Conservation (phyloP, 2,888 invertebrate species). For the Hirudinaria manillensis region DNA sequence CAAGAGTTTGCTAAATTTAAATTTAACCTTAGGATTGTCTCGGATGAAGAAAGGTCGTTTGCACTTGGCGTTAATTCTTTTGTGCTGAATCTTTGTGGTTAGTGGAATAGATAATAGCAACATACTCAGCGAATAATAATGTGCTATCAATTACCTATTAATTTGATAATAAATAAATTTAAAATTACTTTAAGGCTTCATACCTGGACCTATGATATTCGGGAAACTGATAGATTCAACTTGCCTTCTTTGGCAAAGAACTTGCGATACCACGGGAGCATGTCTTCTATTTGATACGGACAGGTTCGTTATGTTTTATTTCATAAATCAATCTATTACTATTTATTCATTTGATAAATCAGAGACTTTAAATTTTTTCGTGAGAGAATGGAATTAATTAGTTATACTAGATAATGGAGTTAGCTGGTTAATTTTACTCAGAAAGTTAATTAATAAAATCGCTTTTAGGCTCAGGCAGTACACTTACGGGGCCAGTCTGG, state of each 20-base stretch:
- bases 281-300: constrained; percentile 39
- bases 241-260: constrained; percentile 39
- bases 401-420: background rate
- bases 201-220: constrained; percentile 39
- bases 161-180: background rate
- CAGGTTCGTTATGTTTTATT: constrained; percentile 21
- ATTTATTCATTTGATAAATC: background rate
- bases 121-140: background rate
- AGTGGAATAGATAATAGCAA: background rate
- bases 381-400: no score
- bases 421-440: background rate
- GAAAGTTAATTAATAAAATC: no score
- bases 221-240: constrained; percentile 37
- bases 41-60: constrained; percentile 37
- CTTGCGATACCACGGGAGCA: constrained; percentile 32
- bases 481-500: constrained; percentile 37
- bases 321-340: background rate
- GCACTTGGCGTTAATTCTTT: constrained; percentile 38
- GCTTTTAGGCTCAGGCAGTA: constrained; percentile 19
- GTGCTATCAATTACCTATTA: no score
- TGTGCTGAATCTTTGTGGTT: constrained; percentile 38
- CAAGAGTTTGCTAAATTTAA: no score
- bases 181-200: constrained; percentile 33
- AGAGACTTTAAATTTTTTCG: no score
- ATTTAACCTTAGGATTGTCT: constrained; percentile 36